Evolutionary conservation across 2,888 invertebrate genomes (phyloP).

Genomic region (Graphium colonna): DNA sequence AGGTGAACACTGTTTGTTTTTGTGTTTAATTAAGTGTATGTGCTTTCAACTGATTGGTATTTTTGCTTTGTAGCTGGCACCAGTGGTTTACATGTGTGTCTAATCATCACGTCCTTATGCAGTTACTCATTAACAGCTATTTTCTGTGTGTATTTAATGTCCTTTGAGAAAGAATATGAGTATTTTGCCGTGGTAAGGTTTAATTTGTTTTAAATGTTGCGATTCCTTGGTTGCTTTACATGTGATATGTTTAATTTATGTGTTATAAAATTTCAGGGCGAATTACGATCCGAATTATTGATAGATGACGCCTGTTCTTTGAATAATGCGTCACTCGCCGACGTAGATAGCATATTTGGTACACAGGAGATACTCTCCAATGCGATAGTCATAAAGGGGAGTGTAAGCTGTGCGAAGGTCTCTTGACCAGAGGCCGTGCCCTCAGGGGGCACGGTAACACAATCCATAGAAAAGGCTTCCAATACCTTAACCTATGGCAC

Average conservation of each 20-base stretch:
- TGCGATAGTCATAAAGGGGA: constrained; percentile 62
- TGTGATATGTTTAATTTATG: background rate
- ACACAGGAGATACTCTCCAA: constrained; percentile 55
- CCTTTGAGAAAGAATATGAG: constrained; percentile 68
- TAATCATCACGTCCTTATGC: constrained; percentile 59
- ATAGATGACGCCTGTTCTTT: constrained; percentile 65
- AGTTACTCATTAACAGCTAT: constrained; percentile 62
- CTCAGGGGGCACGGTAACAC: constrained; percentile 53
- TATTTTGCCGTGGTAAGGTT: constrained; percentile 66
- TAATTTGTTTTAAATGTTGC: constrained; percentile 1
- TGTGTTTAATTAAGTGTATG: background rate
- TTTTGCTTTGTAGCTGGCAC: constrained; percentile 50
- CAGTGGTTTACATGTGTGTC: constrained; percentile 57
- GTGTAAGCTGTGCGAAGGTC: constrained; percentile 44
- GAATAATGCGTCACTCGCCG: constrained; percentile 55
- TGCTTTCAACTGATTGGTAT: background rate
- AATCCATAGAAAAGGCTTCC: constrained; percentile 37
- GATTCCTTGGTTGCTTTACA: background rate
- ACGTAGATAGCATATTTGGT: constrained; percentile 58
- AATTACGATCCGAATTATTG: constrained; percentile 61
- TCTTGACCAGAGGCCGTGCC: constrained; percentile 77
- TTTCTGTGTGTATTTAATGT: constrained; percentile 66
- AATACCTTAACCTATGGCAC: constrained; percentile 57
- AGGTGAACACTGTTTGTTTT: constrained; percentile 43
- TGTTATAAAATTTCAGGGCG: constrained; percentile 44